Evolutionary conservation across 2,113 vertebrate species (phyloP), one percentile per base, ranked within the genome.

Genomic region (Periophthalmodon schlosseri): DNA sequence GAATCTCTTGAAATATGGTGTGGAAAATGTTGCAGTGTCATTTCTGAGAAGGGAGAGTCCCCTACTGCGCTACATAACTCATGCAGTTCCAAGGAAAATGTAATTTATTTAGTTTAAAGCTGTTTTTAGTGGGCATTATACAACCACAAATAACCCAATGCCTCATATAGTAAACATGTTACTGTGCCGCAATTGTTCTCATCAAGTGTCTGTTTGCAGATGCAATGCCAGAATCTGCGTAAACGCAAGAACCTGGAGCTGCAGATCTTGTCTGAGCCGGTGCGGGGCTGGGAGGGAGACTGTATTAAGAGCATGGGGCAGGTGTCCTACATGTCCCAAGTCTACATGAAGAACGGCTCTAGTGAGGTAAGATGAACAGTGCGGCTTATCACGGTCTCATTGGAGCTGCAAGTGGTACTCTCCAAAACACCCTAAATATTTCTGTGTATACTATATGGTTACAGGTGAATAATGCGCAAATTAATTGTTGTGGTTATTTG

Each of bases 271-370:
- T 99, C 96, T 0, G 98, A 99, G 74, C 94, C 96, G 6, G 96
- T 99, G 83, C 94, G 97, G 15, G 94, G 93, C 70, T 99, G 97
- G 98, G 98, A 99, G 88, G 98, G 98, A 69, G 98, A 99, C 61
- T 93, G 93, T 86, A 98, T 99, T 77, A 98, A 96, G 91, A 95
- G 95, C 1, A 91, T 99, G 89, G 97, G 98, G 68, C 95, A 87
- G 0, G 94, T 98, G 65, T 86, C 94, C 47, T 99, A 96, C 86
- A 98, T 96, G 95, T 98, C 96, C 57, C 97, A 97, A 91, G 96
- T 97, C 73, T 93, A 97, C 84, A 85, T 96, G 70, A 97, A 95
- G 86, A 94, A 88, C 14, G 95, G 93, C 6, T 86, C 92, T 52
- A 95, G 86, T 10, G 97, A 99, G 96, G 98, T 99, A 88, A 94